Conservation (phyloP, 2,888 invertebrate species). For the Zelleria hepariella region DNA sequence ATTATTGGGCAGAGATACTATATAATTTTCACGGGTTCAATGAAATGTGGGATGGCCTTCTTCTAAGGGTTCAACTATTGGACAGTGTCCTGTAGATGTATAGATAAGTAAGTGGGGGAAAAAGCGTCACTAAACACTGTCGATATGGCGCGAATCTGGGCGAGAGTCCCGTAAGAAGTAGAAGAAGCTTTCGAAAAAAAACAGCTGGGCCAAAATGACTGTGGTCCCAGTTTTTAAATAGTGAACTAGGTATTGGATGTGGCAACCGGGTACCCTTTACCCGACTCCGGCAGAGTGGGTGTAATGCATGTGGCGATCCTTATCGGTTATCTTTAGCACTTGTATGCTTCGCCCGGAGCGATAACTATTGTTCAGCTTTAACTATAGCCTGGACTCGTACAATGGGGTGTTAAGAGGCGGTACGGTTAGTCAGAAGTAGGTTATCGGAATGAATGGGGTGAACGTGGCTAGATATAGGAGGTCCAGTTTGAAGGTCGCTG, state of each 20-base stretch:
- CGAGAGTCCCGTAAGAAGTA: no score
- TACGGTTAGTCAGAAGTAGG: neutral
- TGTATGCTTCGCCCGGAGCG: conserved; percentile 2
- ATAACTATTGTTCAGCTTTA: neutral
- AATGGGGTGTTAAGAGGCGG: neutral
- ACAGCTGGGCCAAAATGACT: neutral
- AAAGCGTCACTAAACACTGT: no score
- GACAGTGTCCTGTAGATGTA: no score
- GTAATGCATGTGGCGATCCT: conserved; percentile 7
- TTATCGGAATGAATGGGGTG: neutral
- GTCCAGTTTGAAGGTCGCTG: neutral
- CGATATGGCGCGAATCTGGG: no score
- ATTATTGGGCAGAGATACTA: no score
- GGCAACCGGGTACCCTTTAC: conserved; percentile 1
- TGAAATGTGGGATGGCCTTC: no score
- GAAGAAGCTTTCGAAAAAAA: no score
- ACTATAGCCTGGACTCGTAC: neutral
- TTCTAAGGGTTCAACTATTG: no score
- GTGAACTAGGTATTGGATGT: neutral
- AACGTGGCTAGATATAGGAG: neutral
- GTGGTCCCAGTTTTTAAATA: neutral
- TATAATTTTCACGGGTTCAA: no score
- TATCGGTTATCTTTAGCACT: conserved; percentile 3
- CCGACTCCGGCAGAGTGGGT: neutral
- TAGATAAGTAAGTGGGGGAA: no score